phyloP scores from a whole-genome alignment of 2,113 vertebrate species.

The Eulacestoma nigropectus region DNA sequence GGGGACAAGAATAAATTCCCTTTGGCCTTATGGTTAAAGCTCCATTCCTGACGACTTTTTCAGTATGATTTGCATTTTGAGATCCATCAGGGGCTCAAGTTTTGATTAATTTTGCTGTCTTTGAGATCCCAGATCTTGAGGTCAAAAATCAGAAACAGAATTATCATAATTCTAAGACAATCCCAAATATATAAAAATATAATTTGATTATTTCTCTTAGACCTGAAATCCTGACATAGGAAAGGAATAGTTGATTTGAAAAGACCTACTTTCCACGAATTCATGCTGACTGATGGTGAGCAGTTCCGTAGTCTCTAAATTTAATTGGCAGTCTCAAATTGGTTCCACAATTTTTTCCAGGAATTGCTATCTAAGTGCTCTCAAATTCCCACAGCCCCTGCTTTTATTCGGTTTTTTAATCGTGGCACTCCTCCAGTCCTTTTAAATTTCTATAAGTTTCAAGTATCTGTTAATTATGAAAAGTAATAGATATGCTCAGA shows the following conservation, averaged over 20 bases:
- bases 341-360: not conserved
- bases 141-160: not conserved
- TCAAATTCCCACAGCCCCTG: not conserved
- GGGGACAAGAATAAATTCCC: not conserved
- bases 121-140: not conserved
- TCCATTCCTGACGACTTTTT: not conserved
- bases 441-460: not conserved
- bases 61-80: not conserved
- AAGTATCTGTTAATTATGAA: slow-evolving; percentile 26
- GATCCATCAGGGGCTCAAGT: not conserved
- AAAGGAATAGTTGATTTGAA: not conserved
- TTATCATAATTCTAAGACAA: not conserved
- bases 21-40: not conserved
- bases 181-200: not conserved
- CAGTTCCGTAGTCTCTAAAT: not conserved
- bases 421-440: not conserved
- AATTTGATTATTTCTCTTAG: not conserved
- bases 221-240: not conserved
- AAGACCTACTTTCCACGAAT: not conserved
- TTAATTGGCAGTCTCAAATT: not conserved
- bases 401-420: not conserved
- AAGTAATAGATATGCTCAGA: not conserved
- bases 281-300: not conserved
- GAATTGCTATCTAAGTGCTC: not conserved
- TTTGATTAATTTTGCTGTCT: not conserved